phyloP scores from a whole-genome alignment of 1,140 invertebrate species.

The Leptopilina clavipes region DNA sequence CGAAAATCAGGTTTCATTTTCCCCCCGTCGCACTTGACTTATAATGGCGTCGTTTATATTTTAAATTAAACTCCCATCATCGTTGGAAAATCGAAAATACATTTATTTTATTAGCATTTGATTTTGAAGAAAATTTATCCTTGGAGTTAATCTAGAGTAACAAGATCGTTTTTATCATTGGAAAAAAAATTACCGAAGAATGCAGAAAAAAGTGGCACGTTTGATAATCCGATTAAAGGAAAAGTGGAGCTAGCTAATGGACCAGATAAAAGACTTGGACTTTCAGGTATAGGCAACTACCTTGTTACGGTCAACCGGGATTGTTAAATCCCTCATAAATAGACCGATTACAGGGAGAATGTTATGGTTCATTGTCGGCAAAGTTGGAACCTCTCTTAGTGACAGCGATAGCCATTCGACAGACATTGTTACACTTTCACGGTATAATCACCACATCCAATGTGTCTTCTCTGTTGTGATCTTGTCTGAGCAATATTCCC shows the following conservation, averaged over 20 bases:
- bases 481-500: conserved; percentile 4
- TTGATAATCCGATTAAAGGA: neutral
- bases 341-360: neutral
- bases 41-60: neutral
- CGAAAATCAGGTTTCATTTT: neutral
- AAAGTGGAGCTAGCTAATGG: conserved; percentile 5
- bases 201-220: neutral
- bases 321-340: conserved; percentile 16
- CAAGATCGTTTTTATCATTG: too few species aligned
- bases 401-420: conserved; percentile 5
- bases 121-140: too few species aligned
- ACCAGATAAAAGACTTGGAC: neutral
- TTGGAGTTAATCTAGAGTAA: too few species aligned
- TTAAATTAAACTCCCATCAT: neutral
- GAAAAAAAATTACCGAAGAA: neutral
- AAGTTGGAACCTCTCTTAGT: neutral
- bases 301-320: neutral
- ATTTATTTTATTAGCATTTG: too few species aligned
- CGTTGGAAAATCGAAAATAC: neutral
- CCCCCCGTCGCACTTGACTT: neutral
- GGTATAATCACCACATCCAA: conserved; percentile 5
- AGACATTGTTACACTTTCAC: conserved; percentile 23
- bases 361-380: neutral
- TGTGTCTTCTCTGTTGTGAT: conserved; percentile 5
- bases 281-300: conserved; percentile 9